phyloP scores from a whole-genome alignment of 2,113 vertebrate genomes.

The Electrona antarctica region DNA sequence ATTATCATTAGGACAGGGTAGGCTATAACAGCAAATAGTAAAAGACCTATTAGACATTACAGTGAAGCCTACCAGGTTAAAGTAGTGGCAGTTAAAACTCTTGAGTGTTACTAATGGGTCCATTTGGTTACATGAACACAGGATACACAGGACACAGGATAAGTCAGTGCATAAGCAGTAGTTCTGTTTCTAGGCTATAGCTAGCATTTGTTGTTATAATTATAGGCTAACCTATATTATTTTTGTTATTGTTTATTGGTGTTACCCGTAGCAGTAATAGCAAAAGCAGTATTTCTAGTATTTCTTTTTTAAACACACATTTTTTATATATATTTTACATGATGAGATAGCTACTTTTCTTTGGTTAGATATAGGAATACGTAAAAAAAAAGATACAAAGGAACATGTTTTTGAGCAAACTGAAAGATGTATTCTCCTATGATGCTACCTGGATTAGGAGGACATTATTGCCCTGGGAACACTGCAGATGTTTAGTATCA shows the following conservation, averaged over 20 bases:
- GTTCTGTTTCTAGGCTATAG: no score
- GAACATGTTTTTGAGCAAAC: neutral
- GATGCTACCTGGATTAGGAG: conserved; percentile 9
- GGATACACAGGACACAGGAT: no score
- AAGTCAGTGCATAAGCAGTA: no score
- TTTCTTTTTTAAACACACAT: no score
- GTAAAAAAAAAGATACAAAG: neutral
- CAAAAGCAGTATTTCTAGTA: no score
- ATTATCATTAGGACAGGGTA: neutral
- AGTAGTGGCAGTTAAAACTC: neutral
- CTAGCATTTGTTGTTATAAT: no score
- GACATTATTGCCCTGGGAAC: conserved; percentile 32
- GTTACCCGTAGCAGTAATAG: no score
- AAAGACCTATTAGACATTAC: conserved; percentile 7
- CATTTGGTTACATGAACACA: neutral
- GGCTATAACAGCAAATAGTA: neutral
- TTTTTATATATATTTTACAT: no score
- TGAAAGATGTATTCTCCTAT: neutral
- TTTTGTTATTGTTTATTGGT: no score
- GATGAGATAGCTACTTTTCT: neutral
- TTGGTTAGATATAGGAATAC: neutral
- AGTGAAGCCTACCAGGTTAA: neutral
- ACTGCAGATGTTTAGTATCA: conserved; percentile 61
- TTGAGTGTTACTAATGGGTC: neutral
- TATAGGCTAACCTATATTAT: no score